Evolutionary conservation across 2,888 invertebrate genomes (phyloP), one percentile per base, ranked within the genome.

Genomic region (Drosophila cyrtoloma): DNA sequence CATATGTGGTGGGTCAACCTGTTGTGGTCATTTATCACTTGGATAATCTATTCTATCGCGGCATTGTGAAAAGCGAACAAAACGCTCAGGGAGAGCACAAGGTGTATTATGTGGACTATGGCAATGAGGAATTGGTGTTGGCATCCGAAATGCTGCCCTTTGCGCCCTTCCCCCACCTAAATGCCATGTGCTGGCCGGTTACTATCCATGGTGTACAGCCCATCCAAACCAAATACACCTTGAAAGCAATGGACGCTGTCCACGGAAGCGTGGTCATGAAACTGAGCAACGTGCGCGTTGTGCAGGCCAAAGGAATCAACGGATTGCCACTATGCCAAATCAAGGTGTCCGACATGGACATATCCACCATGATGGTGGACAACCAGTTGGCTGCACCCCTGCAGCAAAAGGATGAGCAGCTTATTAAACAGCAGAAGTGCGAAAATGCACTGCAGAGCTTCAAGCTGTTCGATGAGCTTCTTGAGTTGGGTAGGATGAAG

Each of bases 101-200:
- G 2, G 95, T 97, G 0, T 94, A 95, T 61, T 97, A 97, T 93
- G 94, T 98, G 1, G 98, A 98, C 93, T 98, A 96, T 89, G 98
- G 98, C 0, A 97, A 97, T 90, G 94, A 95, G 50, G 97, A 98
- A 92, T 91, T 92, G 0, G 95, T 96, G 68, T 81, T 93, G 0
- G 93, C 94, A 19, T 91, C 93, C 1, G 94, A 95, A 62, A 86
- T 97, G 60, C 94, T 96, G 28, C 95, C 95, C 76, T 94, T 94
- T 79, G 94, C 96, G 2, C 94, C 95, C 7, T 94, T 96, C 55
- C 94, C 95, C 0, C 94, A 96, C 59, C 94, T 97, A 66, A 97
- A 97, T 0, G 94, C 95, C 19, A 95, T 97, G 91, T 95, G 96
- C 0, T 94, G 94, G 55, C 95, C 94, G 86, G 96, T 96, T 79